Base-by-base conservation (phyloP, 2,888 invertebrate genomes). In the Sylvicola cinctus region DNA sequence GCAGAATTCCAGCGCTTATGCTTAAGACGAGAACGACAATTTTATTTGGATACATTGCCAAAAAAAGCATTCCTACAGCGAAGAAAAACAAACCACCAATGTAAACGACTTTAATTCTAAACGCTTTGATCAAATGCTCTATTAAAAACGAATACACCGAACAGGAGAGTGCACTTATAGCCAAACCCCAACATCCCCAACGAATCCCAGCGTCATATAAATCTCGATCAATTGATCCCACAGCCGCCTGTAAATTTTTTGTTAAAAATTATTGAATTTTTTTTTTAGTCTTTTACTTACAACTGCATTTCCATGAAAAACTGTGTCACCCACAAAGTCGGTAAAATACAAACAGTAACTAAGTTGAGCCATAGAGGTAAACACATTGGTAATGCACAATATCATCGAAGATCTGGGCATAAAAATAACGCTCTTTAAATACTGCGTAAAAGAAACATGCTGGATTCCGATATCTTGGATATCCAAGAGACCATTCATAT, bases 341-440 rank as follows among this genome's bases (percentile, higher is more conserved):
- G 72, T 73, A 46, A 73, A 73, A 47, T 70, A 72, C 8, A 73
- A 52, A 2, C 70, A 70, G 44, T 72, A 73, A 43, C 70, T 68
- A n/a, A 73, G 64, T 38, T 72, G 61, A 0, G 68, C 66, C 69
- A 70, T 71, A 71, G 72, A 73, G 43, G 68, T 68, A 41, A 71
- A 62, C 2, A 70, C 57, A 50, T 73, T 71, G 3, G 71, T 70
- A 20, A 69, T 39, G 36, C 70, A 70, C 35, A 73, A 50, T 38
- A 68, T 59, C 30, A 62, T 49, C 46, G 72, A 54, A 0, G 66
- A 66, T 42, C 50, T 47, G 0, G 72, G 72, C 65, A 73, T 69
- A 25, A 59, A 51, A 14, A 71, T 50, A 32, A 72, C 69, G 35
- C 70, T 69, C 39, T 57, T 55, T 8, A 71, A 47, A 36, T 57